Percentiles rank a stretch among this genome's conserved stretches.
Evolutionary conservation across 2,797 vertebrate genomes (phyloP).

Genomic region (Pelochelys cantorii): DNA sequence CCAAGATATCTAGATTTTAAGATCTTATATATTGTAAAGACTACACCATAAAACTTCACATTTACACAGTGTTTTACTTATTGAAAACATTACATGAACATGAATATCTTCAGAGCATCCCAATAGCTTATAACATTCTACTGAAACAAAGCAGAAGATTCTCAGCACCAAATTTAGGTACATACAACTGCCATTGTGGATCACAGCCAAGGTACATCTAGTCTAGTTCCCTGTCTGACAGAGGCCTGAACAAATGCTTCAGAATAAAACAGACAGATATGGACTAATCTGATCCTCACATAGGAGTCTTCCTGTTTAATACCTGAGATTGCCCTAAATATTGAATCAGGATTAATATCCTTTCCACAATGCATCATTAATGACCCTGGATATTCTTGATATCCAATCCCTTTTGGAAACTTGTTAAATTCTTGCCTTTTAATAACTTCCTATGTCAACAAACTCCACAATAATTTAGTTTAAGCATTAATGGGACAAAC

Average conservation of each 20-base stretch:
- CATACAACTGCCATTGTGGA: neutral
- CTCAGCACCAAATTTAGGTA: neutral
- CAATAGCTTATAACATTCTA: fast-evolving
- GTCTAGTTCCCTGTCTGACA: neutral
- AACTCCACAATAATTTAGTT: neutral
- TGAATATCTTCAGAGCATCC: neutral
- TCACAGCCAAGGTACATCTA: neutral
- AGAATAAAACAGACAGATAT: neutral
- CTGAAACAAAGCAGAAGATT: neutral
- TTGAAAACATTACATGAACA: neutral
- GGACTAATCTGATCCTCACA: neutral
- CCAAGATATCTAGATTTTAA: neutral
- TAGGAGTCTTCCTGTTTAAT: neutral
- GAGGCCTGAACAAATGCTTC: neutral
- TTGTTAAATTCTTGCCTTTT: neutral
- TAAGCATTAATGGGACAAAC: neutral
- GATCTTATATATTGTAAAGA: neutral
- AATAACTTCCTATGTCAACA: neutral
- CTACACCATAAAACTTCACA: neutral
- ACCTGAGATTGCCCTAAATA: neutral
- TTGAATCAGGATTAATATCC: neutral
- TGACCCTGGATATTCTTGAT: neutral
- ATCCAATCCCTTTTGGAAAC: neutral
- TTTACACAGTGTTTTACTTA: neutral
- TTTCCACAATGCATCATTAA: neutral